These are phyloP conservation scores for Drosophila percnosoma DNA, from an alignment of 2,888 invertebrate species.

Conservation along the genomic window DNA sequence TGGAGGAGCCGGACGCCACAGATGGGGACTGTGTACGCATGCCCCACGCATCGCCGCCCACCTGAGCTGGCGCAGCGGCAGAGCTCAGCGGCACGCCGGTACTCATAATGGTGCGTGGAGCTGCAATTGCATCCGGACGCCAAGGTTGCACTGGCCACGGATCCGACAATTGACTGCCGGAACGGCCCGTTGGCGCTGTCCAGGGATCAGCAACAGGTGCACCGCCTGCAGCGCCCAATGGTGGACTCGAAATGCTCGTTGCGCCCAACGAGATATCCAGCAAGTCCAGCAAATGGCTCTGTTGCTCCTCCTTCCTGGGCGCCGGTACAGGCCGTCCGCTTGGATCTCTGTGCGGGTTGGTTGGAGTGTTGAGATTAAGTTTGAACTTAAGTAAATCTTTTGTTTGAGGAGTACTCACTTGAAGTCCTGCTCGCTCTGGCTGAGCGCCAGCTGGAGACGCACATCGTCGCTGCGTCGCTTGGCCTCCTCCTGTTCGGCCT, in stretches of 20 bases:
- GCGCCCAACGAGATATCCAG: slow-evolving; percentile 92
- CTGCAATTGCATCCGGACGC: slow-evolving; percentile 69
- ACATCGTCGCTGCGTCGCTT: slow-evolving; percentile 97
- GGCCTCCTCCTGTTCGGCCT: slow-evolving; percentile 98
- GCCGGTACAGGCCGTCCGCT: slow-evolving; percentile 63
- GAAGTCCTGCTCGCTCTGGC: slow-evolving; percentile 97
- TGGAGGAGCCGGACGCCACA: slow-evolving; percentile 84
- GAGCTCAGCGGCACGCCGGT: slow-evolving; percentile 70
- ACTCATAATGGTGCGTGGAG: slow-evolving; percentile 73
- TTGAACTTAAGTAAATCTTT: background rate
- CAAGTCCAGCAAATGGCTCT: slow-evolving; percentile 92
- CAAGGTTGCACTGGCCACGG: slow-evolving; percentile 85
- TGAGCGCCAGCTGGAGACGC: slow-evolving; percentile 96
- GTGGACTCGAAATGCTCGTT: slow-evolving; percentile 86
- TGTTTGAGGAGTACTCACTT: slow-evolving; percentile 86
- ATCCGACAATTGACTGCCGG: slow-evolving; percentile 85
- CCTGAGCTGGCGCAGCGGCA: slow-evolving; percentile 30
- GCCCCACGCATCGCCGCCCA: slow-evolving; percentile 79
- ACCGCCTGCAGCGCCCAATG: slow-evolving; percentile 82
- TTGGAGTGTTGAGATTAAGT: background rate
- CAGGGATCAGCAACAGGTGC: slow-evolving; percentile 88
- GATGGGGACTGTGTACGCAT: slow-evolving; percentile 84
- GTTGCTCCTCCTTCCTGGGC: slow-evolving; percentile 83
- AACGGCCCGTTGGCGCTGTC: slow-evolving; percentile 87
- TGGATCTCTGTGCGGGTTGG: slow-evolving; percentile 37